Percentiles rank a stretch among this genome's conserved stretches.
Conservation (phyloP, 2,888 invertebrate genomes). For the Pachymerium ferrugineum region DNA sequence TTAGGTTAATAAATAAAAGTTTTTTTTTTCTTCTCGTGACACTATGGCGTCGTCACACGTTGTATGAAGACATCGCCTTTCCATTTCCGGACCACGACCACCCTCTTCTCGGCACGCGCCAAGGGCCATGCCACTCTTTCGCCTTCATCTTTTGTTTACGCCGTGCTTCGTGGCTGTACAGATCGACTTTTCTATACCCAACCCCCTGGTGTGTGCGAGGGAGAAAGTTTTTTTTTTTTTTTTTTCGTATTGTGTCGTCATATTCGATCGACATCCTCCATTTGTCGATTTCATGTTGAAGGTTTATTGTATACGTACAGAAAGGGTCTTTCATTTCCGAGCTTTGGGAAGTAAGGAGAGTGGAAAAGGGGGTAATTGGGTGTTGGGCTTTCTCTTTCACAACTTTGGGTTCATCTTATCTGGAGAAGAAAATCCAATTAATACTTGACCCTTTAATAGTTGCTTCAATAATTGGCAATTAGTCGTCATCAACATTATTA, state of each 20-base stretch:
- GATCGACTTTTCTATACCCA: neutral
- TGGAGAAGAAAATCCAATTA: too few species aligned
- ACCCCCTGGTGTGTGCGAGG: neutral
- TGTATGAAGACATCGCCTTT: neutral
- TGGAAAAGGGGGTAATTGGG: neutral
- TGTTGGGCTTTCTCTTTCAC: neutral
- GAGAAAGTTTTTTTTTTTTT: neutral
- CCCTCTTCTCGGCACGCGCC: neutral
- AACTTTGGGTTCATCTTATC: too few species aligned
- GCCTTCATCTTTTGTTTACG: neutral
- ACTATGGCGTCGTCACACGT: neutral
- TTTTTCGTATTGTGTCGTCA: neutral
- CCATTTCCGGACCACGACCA: neutral
- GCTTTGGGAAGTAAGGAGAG: too few species aligned
- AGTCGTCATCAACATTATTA: too few species aligned
- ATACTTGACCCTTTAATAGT: too few species aligned
- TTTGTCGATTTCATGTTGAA: neutral
- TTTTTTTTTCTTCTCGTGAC: too few species aligned
- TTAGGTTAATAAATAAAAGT: too few species aligned
- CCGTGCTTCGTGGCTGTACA: neutral
- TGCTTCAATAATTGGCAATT: too few species aligned
- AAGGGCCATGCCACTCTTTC: neutral
- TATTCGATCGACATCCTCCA: neutral
- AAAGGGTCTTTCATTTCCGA: neutral
- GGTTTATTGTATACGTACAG: neutral